Evolutionary conservation across 2,888 invertebrate genomes (phyloP).

Genomic region (Cosmorhoe ocellata): DNA sequence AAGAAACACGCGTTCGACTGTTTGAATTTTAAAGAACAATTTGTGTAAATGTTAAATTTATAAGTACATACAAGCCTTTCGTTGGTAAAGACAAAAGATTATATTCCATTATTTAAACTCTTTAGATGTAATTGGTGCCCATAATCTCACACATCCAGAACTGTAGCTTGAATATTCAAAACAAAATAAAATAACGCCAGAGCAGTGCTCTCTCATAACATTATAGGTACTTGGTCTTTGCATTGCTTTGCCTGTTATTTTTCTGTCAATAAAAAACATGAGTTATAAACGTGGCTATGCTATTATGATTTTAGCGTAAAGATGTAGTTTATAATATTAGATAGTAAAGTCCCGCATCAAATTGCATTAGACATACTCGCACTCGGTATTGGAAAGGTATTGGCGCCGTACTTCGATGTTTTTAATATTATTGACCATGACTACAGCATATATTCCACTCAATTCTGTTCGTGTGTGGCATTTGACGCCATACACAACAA

Average conservation of each 20-base stretch:
- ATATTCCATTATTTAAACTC: too few relatives aligned
- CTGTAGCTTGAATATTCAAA: not conserved
- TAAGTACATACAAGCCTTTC: too few relatives aligned
- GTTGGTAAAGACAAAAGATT: too few relatives aligned
- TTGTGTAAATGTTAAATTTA: too few relatives aligned
- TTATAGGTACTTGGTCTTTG: not conserved
- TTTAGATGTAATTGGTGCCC: too few relatives aligned
- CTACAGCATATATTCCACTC: constrained; percentile 31
- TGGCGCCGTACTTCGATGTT: constrained; percentile 39
- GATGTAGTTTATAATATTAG: constrained; percentile 56
- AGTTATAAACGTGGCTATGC: constrained; percentile 11
- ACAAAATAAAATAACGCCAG: not conserved
- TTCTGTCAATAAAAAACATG: constrained; percentile 15
- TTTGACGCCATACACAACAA: constrained; percentile 32
- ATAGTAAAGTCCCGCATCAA: constrained; percentile 60
- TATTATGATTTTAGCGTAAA: constrained; percentile 34
- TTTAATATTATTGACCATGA: constrained; percentile 27
- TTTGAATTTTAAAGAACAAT: not conserved
- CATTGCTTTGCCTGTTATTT: constrained; percentile 1
- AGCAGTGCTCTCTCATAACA: not conserved
- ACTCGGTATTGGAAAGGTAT: constrained; percentile 39
- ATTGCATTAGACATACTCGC: constrained; percentile 60
- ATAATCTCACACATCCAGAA: too few relatives aligned
- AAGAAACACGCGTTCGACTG: not conserved
- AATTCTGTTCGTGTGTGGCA: constrained; percentile 55